Evolutionary conservation across 1,140 invertebrate genomes (phyloP).

Genomic region (Pachypeltis micranthus): DNA sequence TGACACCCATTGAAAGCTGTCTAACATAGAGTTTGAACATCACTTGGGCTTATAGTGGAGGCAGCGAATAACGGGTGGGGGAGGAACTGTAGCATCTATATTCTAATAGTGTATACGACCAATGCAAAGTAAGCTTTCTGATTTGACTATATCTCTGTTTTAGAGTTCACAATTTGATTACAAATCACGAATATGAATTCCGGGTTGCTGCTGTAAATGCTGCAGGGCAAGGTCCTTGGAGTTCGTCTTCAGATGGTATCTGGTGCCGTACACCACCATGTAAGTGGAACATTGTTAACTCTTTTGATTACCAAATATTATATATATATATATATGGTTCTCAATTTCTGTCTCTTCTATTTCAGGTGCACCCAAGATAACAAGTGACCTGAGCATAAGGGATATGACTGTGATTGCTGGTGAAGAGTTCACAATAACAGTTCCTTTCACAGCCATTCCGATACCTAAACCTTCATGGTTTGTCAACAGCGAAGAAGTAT

Average conservation of each 20-base stretch:
- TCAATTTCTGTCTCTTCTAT: constrained; percentile 12
- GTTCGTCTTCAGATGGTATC: constrained; percentile 81
- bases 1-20: too few relatives aligned
- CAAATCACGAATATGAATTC: constrained; percentile 96
- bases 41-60: too few relatives aligned
- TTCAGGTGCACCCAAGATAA: constrained; percentile 72
- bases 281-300: constrained; percentile 33
- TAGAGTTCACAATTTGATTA: constrained; percentile 73
- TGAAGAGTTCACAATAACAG: constrained; percentile 89
- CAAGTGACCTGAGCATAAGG: constrained; percentile 78
- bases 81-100: too few relatives aligned
- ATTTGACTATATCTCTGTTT: constrained; percentile 24
- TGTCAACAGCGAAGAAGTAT: constrained; percentile 74
- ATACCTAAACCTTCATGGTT: constrained; percentile 78
- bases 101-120: too few relatives aligned
- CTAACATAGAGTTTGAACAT: too few relatives aligned
- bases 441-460: constrained; percentile 83
- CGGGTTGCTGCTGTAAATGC: constrained; percentile 91
- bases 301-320: too few relatives aligned
- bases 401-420: constrained; percentile 93
- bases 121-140: too few relatives aligned
- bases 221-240: constrained; percentile 85
- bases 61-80: too few relatives aligned
- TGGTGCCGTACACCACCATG: constrained; percentile 73
- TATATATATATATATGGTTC: not conserved